A percentile compares a stretch with the other conserved stretches of the same genome.
phyloP scores from a whole-genome alignment of 2,888 invertebrate genomes.

The Drosophila sordidula region DNA sequence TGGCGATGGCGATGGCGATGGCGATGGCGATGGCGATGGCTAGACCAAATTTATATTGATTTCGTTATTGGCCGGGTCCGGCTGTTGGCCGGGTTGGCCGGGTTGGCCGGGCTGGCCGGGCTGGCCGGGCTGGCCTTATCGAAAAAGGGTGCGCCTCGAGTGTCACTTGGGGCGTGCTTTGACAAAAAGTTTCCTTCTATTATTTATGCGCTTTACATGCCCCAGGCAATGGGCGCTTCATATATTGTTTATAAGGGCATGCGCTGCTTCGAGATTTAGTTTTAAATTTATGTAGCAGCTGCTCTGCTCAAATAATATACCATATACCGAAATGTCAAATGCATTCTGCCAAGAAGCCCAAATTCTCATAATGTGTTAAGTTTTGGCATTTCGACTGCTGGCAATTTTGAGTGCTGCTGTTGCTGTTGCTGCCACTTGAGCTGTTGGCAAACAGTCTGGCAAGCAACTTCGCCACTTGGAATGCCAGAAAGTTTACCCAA shows the following conservation, averaged over 20 bases:
- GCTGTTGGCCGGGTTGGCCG: constrained; percentile 8
- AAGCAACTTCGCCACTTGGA: constrained; percentile 74
- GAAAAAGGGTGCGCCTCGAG: constrained; percentile 67
- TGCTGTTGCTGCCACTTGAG: constrained; percentile 64
- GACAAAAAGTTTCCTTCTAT: constrained; percentile 74
- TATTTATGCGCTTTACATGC: constrained; percentile 63
- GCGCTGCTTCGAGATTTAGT: constrained; percentile 23
- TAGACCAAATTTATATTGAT: constrained; percentile 71
- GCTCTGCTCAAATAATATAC: constrained; percentile 37
- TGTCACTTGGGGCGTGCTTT: constrained; percentile 69
- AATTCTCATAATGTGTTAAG: constrained; percentile 78
- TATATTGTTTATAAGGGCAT: constrained; percentile 50
- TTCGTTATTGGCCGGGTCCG: constrained; percentile 60
- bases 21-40: constrained; percentile 34
- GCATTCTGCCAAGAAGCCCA: constrained; percentile 60
- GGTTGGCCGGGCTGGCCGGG: constrained; percentile 48
- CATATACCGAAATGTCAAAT: constrained; percentile 71
- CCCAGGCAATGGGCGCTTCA: constrained; percentile 35
- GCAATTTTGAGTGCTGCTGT: constrained; percentile 56
- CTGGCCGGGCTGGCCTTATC: constrained; percentile 27
- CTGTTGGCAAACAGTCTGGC: constrained; percentile 78
- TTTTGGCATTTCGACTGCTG: constrained; percentile 63
- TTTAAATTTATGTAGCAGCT: constrained; percentile 74
- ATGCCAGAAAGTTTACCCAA: constrained; percentile 76
- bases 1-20: constrained; percentile 14